A percentile compares a stretch with the other conserved stretches of the same genome.
Evolutionary conservation across 2,113 vertebrate species (phyloP).

Genomic region (Hippocampus comes): DNA sequence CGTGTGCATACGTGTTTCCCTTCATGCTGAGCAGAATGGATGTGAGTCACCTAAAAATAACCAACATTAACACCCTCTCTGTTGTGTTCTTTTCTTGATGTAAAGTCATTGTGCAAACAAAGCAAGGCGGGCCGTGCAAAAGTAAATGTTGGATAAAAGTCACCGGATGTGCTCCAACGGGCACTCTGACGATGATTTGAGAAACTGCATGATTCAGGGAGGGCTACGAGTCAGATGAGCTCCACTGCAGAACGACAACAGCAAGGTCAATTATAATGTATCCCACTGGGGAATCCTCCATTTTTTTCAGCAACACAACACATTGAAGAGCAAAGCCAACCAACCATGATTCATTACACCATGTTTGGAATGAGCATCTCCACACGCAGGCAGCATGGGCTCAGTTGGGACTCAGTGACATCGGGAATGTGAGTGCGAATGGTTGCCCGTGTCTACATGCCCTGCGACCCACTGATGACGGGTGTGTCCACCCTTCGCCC

Average conservation of each 20-base stretch:
- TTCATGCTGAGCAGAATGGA: constrained; percentile 39
- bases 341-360: not conserved
- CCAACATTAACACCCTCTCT: constrained; percentile 25
- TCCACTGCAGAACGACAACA: not conserved
- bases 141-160: not conserved
- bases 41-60: constrained; percentile 56
- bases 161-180: not conserved
- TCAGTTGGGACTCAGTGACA: too few species aligned
- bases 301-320: not conserved
- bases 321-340: not conserved
- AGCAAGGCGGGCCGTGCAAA: not conserved
- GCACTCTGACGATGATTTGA: not conserved
- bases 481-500: too few species aligned
- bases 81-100: not conserved
- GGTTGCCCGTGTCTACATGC: too few species aligned
- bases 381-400: too few species aligned
- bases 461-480: too few species aligned
- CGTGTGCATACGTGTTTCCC: not conserved
- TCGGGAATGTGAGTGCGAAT: too few species aligned
- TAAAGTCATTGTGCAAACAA: not conserved
- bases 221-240: not conserved
- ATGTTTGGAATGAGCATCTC: not conserved
- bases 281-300: not conserved
- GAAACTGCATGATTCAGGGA: not conserved
- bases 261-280: not conserved